phyloP scores from a whole-genome alignment of 2,797 vertebrate species.

The Sternarchorhynchus goeldii region DNA sequence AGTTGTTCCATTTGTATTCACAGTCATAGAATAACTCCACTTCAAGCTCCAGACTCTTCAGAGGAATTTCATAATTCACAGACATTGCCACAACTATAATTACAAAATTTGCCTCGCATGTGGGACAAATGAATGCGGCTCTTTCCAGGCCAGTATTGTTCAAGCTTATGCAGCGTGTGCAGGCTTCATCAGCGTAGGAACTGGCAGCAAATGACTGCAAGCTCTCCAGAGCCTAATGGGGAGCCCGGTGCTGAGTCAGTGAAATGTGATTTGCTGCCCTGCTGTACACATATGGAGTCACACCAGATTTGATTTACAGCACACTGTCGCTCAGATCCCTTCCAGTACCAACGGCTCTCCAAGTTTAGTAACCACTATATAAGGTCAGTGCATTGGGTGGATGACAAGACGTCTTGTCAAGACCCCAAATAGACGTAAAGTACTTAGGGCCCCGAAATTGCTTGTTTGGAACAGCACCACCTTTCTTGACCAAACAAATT shows the following conservation, averaged over 20 bases:
- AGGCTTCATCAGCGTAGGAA: constrained; percentile 23
- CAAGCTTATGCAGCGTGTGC: not conserved
- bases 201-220: constrained; percentile 49
- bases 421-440: constrained; percentile 62
- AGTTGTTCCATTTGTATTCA: not conserved
- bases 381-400: constrained; percentile 63
- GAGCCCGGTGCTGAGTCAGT: constrained; percentile 65
- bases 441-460: constrained; percentile 41
- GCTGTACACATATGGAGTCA: constrained; percentile 55
- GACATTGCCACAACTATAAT: not conserved
- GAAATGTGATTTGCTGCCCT: constrained; percentile 72
- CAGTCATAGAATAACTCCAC: not conserved
- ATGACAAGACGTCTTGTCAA: constrained; percentile 57
- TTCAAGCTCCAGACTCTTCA: not conserved
- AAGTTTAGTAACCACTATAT: constrained; percentile 76
- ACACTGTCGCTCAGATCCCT: constrained; percentile 55
- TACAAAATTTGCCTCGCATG: not conserved
- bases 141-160: not conserved
- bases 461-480: constrained; percentile 23
- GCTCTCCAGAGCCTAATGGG: constrained; percentile 34
- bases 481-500: constrained; percentile 5
- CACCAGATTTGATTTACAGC: constrained; percentile 71
- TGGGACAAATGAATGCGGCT: not conserved
- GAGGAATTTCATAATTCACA: not conserved
- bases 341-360: constrained; percentile 65